phyloP scores from a whole-genome alignment of 2,888 invertebrate genomes.

The Rhodophaea formosa region DNA sequence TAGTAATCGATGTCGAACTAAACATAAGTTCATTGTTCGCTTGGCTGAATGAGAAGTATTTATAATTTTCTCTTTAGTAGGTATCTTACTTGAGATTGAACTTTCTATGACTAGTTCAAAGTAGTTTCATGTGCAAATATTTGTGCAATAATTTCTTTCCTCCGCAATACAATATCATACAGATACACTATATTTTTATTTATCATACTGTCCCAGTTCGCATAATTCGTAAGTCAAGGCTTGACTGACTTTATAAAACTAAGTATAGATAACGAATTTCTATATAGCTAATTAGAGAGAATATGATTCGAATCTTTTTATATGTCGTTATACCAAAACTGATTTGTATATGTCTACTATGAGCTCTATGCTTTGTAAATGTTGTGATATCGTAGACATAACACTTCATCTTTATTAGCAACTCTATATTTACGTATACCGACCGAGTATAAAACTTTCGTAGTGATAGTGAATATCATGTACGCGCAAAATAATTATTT shows the following conservation, averaged over 20 bases:
- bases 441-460: not conserved
- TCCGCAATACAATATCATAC: slow-evolving; percentile 24
- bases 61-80: not conserved
- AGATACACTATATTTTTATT: slow-evolving; percentile 16
- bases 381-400: slow-evolving; percentile 51
- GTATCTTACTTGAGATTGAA: not conserved
- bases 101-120: slow-evolving; percentile 15
- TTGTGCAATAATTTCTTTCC: slow-evolving; percentile 15
- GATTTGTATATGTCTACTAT: slow-evolving; percentile 48
- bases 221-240: slow-evolving; percentile 22
- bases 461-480: not conserved
- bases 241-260: slow-evolving; percentile 32
- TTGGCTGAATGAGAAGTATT: not conserved
- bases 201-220: slow-evolving; percentile 23
- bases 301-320: slow-evolving; percentile 65
- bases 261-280: slow-evolving; percentile 38
- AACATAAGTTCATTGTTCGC: not conserved
- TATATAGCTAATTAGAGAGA: slow-evolving; percentile 52
- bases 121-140: slow-evolving; percentile 12
- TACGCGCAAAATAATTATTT: slow-evolving; percentile 24
- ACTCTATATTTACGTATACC: slow-evolving; percentile 20
- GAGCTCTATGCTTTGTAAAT: slow-evolving; percentile 53
- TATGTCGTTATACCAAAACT: slow-evolving; percentile 61
- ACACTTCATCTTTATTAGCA: slow-evolving; percentile 28
- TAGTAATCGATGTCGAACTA: slow-evolving; percentile 22